Conservation (phyloP, 1,140 invertebrate species). For the Luehdorfia chinensis region DNA sequence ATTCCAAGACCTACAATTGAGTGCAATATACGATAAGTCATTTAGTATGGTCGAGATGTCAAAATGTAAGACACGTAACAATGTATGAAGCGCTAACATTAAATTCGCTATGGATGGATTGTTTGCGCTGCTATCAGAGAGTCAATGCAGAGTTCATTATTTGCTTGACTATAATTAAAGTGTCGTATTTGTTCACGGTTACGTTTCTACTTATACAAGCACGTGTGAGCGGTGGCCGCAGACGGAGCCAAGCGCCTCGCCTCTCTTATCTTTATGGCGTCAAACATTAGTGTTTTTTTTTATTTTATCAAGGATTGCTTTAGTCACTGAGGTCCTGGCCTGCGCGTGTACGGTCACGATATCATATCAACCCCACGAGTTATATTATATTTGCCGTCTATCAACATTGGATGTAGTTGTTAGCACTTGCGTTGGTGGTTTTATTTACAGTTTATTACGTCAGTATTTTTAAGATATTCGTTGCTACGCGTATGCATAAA, state of each 20-base stretch:
- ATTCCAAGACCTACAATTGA: too few relatives aligned
- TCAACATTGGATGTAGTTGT: slow-evolving; percentile 31
- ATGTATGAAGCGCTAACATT: slow-evolving; percentile 34
- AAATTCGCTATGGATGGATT: slow-evolving; percentile 24
- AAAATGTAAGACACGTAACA: too few relatives aligned
- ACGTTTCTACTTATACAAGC: slow-evolving; percentile 44
- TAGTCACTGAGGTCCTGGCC: slow-evolving; percentile 55
- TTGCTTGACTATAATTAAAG: slow-evolving; percentile 53
- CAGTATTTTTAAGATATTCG: slow-evolving; percentile 5
- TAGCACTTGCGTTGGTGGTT: slow-evolving; percentile 3
- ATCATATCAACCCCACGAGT: slow-evolving; percentile 52
- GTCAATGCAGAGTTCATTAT: slow-evolving; percentile 52
- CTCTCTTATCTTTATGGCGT: slow-evolving; percentile 64
- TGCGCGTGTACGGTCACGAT: slow-evolving; percentile 41
- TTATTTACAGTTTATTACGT: slow-evolving; percentile 14
- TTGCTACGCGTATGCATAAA: slow-evolving; percentile 8
- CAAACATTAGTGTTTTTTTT: slow-evolving; percentile 67
- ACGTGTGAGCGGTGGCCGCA: slow-evolving; percentile 54
- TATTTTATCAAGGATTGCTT: slow-evolving; percentile 66
- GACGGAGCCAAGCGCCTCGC: slow-evolving; percentile 45
- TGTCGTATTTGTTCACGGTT: slow-evolving; percentile 49
- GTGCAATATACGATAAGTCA: too few relatives aligned
- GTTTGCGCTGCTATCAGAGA: slow-evolving; percentile 45
- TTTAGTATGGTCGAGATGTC: too few relatives aligned
- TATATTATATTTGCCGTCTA: slow-evolving; percentile 55